These are phyloP conservation scores for Sebastes hubbsi DNA, from an alignment of 2,797 vertebrate genomes.

Conservation along the genomic window DNA sequence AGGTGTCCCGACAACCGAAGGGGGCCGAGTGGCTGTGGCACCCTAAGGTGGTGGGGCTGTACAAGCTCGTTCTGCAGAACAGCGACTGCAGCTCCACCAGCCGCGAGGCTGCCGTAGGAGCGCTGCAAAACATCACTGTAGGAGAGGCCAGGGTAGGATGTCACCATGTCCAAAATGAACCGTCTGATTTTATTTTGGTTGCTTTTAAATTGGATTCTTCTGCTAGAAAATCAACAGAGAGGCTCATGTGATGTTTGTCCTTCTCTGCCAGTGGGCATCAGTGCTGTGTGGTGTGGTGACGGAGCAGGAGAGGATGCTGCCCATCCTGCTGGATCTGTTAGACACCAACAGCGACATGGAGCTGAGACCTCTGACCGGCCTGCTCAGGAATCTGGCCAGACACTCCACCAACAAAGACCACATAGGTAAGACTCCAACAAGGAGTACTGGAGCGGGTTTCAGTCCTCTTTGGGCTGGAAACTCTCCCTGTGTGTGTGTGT, in stretches of 20 bases:
- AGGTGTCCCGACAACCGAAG: slow-evolving; percentile 90
- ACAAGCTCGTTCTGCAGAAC: slow-evolving; percentile 89
- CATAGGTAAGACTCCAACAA: slow-evolving; percentile 86
- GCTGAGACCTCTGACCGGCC: slow-evolving; percentile 90
- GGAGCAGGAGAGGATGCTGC: slow-evolving; percentile 93
- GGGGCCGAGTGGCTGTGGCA: slow-evolving; percentile 97
- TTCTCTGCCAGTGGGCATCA: slow-evolving; percentile 86
- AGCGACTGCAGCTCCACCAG: slow-evolving; percentile 85
- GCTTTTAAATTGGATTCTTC: neutral
- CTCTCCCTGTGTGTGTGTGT: neutral
- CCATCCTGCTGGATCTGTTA: slow-evolving; percentile 89
- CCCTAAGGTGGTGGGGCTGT: slow-evolving; percentile 89
- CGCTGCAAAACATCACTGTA: slow-evolving; percentile 94
- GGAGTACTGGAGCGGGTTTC: neutral
- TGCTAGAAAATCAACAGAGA: neutral
- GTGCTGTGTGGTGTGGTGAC: slow-evolving; percentile 89
- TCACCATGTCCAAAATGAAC: neutral
- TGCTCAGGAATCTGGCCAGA: slow-evolving; percentile 92
- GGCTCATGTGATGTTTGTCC: neutral
- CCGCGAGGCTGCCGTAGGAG: slow-evolving; percentile 89
- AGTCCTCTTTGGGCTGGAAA: neutral
- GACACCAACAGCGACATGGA: slow-evolving; percentile 86
- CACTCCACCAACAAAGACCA: slow-evolving; percentile 90
- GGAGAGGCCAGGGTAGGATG: slow-evolving; percentile 88
- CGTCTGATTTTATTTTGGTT: neutral